Percentiles rank a stretch among this genome's conserved stretches.
phyloP scores from a whole-genome alignment of 2,888 invertebrate species.

The Hanleya hanleyi region DNA sequence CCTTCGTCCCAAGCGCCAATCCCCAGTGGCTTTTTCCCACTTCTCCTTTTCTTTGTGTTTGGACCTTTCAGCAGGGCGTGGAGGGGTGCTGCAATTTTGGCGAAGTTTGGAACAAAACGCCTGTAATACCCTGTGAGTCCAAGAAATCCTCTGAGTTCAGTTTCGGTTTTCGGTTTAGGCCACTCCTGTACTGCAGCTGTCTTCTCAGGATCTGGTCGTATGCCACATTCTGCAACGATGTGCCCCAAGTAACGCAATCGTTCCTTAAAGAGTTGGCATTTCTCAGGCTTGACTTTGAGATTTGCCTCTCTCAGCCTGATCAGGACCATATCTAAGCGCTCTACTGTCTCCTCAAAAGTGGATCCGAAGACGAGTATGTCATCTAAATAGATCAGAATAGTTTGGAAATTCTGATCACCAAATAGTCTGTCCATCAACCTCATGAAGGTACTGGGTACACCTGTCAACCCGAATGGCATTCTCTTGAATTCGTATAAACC shows the following conservation, averaged over 20 bases:
- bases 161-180: slow-evolving; percentile 16
- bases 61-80: slow-evolving; percentile 8
- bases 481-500: slow-evolving; percentile 3
- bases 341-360: slow-evolving; percentile 6
- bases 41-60: slow-evolving; percentile 10
- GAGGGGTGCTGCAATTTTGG: slow-evolving; percentile 24
- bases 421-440: slow-evolving; percentile 8
- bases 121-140: no score
- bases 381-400: slow-evolving; percentile 6
- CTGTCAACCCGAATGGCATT: slow-evolving; percentile 11
- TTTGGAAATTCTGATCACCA: slow-evolving; percentile 9
- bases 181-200: slow-evolving; percentile 15
- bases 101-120: slow-evolving; percentile 34
- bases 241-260: background rate
- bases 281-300: slow-evolving; percentile 13
- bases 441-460: slow-evolving; percentile 1
- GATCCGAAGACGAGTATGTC: slow-evolving; percentile 9
- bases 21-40: background rate
- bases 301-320: background rate
- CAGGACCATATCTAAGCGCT: background rate
- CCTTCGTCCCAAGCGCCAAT: slow-evolving; percentile 14
- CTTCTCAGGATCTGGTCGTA: slow-evolving; percentile 14
- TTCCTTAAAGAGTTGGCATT: no score
- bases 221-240: slow-evolving; percentile 9
- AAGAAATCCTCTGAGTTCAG: slow-evolving; percentile 25